Evolutionary conservation across 2,113 vertebrate species (phyloP), one percentile per base, ranked within the genome.

Genomic region (Tylochromis polylepis): DNA sequence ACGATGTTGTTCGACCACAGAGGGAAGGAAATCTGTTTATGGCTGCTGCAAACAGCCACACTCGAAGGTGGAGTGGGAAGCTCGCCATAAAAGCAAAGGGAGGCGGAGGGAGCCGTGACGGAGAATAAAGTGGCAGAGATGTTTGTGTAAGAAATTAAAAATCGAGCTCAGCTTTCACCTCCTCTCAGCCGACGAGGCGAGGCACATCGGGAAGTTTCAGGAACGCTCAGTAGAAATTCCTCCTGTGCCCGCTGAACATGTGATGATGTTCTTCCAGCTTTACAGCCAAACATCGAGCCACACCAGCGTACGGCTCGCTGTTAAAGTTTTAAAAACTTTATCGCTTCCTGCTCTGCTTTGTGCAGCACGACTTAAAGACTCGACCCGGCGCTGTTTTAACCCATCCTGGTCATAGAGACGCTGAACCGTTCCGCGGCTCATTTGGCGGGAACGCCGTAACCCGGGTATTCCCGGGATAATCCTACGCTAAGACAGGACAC

Each of bases 231-330:
- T 1, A 22, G 38, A 24, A 41, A 43, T 43, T 41, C 36, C 11
- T 36, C 34, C 18, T 43, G 65, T 46, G 12, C 14, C 38, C 22
- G 4, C 38, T 24, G n/a, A 70, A 70, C 65, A 10, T 72, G 41
- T 72, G 67, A 72, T 29, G 67, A 72, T 4, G 41, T 7, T 20
- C 49, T 20, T 43, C 46, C 67, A 24, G 38, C 1, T 3, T 20
- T 9, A 20, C 58, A 18, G 14, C 9, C 16, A 8, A 65, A n/a
- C 20, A 65, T 22, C 11, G 11, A 41, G 4, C 62, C 20, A 15
- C 11, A 38, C 2, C 60, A 5, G 36, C 20, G 12, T 43, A 14
- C 10, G 8, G 8, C 3, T 0, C 12, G 15, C n/a, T 15, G 5
- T 29, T 31, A 49, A 15, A 72, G 8, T 2, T n/a, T 70, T 43